Evolutionary conservation across 1,140 invertebrate species (phyloP), one percentile per base, ranked within the genome.

Genomic region (Argopecten irradians): DNA sequence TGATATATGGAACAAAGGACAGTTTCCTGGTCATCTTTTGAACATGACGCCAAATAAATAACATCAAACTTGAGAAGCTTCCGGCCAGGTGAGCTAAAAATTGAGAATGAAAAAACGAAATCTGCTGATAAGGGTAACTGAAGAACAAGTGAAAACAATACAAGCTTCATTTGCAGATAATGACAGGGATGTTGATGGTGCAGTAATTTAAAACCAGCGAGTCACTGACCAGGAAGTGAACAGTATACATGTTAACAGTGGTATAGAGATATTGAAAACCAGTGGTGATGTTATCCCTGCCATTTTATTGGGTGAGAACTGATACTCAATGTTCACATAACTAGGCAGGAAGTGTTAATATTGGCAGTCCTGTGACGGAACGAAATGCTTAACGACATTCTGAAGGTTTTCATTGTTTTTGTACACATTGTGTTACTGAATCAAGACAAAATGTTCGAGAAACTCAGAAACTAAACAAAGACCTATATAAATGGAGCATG

Each of bases 171-270:
- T 16, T 83, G 32, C 28, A 16, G 14, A 83, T 28, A 22, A 13
- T 83, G 16, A 83, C 14, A 14, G 14, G 14, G 82, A 22, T 83
- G 32, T 83, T 28, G 28, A 83, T 83, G 19, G 14, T 16, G 5
- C 14, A 1, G 82, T 16, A 33, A 34, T 33, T 83, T 28, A 14
- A 16, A 83, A 14, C 28, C 82, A 28, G 14, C 14, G 34, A 13
- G 28, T 83, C 82, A 83, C 32, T 83, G 82, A 83, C 82, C 82
- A 83, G 82, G 82, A 83, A 28, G 32, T 28, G n/a, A n/a, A 22
- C n/a, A 83, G 82, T 8, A 28, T 83, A 22, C 82, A 83, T 28
- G 82, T 28, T 28, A 22, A 83, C 33, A 83, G 82, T 33, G n/a
- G 82, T 83, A 22, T 8, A n/a, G 22, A 83, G n/a, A 22, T 28